Evolutionary conservation across 1,140 invertebrate species (phyloP), one percentile per base, ranked within the genome.

Genomic region (Hormaphis cornu): DNA sequence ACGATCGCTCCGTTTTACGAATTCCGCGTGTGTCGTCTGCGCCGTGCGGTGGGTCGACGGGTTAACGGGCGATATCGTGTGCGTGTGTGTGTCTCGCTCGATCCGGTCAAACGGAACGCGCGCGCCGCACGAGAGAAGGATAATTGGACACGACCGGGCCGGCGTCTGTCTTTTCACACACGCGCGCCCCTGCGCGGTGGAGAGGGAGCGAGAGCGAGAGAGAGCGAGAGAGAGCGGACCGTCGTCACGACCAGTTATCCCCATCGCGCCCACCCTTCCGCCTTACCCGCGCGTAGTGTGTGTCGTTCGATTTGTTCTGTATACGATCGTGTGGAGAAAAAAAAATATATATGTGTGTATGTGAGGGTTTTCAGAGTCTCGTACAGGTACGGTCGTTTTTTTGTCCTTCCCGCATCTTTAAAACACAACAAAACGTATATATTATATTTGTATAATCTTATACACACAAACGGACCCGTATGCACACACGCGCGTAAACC

Each of bases 61-160:
- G n/a, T 35, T 30, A 30, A 30, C 44, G 61, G 40, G 12, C 8
- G 42, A 66, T 50, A 50, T 66, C 61, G 33, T 33, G 61, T 66
- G 61, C 50, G 44, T n/a, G n/a, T n/a, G n/a, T n/a, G n/a, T n/a
- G n/a, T n/a, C n/a, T n/a, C n/a, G n/a, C n/a, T n/a, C n/a, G n/a
- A n/a, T 66, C 61, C 44, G 61, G 61, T 66, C 44, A 48, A 66
- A 66, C 61, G 61, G 61, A 66, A 66, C 61, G 61, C 61, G 22
- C 59, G 33, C 44, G 48, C 61, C n/a, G n/a, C n/a, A n/a, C n/a
- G n/a, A n/a, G n/a, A n/a, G n/a, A 14, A 48, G 28, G 61, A 66
- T 66, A 66, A 66, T 66, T 66, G 61, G 61, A 66, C 61, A 66
- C 61, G 61, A 66, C 61, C 42, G 61, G 61, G 50, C 61, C 42